Conservation (phyloP, 2,888 invertebrate species). For the Caenorhabditis sinica region DNA sequence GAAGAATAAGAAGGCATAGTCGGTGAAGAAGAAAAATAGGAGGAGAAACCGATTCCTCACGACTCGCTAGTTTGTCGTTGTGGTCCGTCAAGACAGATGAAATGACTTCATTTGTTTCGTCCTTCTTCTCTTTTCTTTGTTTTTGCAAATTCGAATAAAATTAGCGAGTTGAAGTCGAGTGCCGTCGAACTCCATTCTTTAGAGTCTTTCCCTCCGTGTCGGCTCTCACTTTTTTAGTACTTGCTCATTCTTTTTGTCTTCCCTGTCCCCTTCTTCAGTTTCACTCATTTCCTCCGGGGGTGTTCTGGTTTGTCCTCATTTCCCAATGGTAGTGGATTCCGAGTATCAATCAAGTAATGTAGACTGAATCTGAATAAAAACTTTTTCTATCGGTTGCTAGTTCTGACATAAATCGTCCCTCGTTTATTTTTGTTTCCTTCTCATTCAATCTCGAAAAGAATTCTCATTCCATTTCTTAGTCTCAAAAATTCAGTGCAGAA, state of each 20-base stretch:
- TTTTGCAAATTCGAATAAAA: conserved; percentile 63
- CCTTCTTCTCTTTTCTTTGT: conserved; percentile 37
- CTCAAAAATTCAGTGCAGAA: conserved; percentile 16
- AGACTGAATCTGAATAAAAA: neutral
- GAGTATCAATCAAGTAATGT: neutral
- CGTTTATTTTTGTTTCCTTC: neutral
- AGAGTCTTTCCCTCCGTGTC: neutral
- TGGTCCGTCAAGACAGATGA: conserved; percentile 58
- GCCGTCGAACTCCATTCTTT: conserved; percentile 59
- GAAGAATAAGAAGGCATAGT: conserved; percentile 15
- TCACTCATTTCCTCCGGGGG: neutral
- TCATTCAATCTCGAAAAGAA: neutral
- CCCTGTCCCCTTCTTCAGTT: neutral
- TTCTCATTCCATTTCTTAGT: conserved; percentile 4
- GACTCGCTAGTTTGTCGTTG: conserved; percentile 54
- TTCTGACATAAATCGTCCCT: neutral
- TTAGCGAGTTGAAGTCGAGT: conserved; percentile 58
- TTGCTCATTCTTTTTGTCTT: conserved; percentile 1
- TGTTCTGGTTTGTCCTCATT: neutral
- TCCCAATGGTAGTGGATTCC: neutral
- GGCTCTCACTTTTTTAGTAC: conserved; percentile 13
- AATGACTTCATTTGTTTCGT: conserved; percentile 62
- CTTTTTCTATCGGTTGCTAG: neutral
- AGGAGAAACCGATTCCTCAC: conserved; percentile 53
- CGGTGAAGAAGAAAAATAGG: conserved; percentile 21